A percentile compares a stretch with the other conserved stretches of the same genome.
phyloP scores from a whole-genome alignment of 2,113 vertebrate species.

The Hiodon tergisus region DNA sequence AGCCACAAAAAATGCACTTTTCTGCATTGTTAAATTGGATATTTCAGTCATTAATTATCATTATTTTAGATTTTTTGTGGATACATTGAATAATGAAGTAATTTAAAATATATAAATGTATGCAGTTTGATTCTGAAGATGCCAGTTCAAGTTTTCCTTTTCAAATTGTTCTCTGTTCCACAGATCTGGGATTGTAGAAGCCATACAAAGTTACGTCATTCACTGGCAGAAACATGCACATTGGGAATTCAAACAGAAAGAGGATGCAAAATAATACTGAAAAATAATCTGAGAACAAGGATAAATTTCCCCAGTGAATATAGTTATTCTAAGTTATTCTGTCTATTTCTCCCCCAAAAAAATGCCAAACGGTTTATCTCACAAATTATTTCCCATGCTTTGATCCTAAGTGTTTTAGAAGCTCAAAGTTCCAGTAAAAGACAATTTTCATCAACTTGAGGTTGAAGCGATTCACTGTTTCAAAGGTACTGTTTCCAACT shows the following conservation, averaged over 20 bases:
- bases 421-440: not conserved
- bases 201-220: constrained; percentile 1
- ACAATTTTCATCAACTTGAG: not conserved
- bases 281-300: not conserved
- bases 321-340: no score
- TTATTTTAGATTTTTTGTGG: no score
- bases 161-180: not conserved
- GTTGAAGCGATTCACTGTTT: not conserved
- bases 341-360: no score
- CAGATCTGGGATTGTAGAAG: not conserved
- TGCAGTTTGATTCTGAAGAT: not conserved
- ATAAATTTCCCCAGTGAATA: no score
- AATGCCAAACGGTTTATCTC: no score
- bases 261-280: not conserved
- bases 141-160: not conserved
- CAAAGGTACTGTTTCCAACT: not conserved
- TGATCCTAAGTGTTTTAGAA: no score
- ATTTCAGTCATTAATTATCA: no score
- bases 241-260: not conserved
- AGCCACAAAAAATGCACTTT: no score
- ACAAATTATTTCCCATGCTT: no score
- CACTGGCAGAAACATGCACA: not conserved
- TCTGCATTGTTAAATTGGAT: no score
- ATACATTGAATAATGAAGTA: no score
- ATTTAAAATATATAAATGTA: no score